Base-by-base conservation (phyloP, 2,797 vertebrate species). In the Melanotaenia boesemani region DNA sequence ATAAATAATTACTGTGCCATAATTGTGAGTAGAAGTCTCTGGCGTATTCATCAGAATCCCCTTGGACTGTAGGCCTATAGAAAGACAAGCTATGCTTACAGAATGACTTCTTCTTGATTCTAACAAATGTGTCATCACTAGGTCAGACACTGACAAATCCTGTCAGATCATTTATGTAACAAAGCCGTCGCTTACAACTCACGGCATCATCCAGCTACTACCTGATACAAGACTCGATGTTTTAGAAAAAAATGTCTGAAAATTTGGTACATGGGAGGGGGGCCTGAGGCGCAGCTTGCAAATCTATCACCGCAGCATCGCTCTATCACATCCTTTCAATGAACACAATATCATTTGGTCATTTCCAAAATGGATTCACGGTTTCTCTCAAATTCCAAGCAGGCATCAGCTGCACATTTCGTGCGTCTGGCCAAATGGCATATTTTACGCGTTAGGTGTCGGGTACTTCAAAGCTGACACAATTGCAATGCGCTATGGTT, bases 251-350 rank as follows among this genome's bases (percentile, higher is more conserved):
- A 85, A 92, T 91, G 87, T 88, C 87, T 85, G 86, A 88, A 89
- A 86, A 92, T 91, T 82, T 91, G 76, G 68, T 76, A 44, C 65
- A 80, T 77, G 52, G 12, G 39, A n/a, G 37, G 52, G 79, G 66
- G 81, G 24, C 0, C 61, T 66, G 70, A 84, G 86, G 86, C 87
- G 89, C 93, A 91, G 89, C 82, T 90, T 81, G 87, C 79, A 85
- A 87, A 89, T 87, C 88, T 91, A 84, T 80, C 91, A 89, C 89
- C 87, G 89, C 91, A 90, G 88, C 91, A 91, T 89, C 87, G 84
- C 79, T 92, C 86, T 76, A 81, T 86, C 87, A 86, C 81, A 88
- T 80, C 70, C 76, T 82, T 80, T 83, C 84, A 83, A 64, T 81
- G 75, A 86, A 90, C 70, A 89, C 84, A 84, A 88, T 67, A 81